These are phyloP conservation scores for Anorthoa munda DNA, from an alignment of 2,888 invertebrate genomes.

Conservation along the genomic window DNA sequence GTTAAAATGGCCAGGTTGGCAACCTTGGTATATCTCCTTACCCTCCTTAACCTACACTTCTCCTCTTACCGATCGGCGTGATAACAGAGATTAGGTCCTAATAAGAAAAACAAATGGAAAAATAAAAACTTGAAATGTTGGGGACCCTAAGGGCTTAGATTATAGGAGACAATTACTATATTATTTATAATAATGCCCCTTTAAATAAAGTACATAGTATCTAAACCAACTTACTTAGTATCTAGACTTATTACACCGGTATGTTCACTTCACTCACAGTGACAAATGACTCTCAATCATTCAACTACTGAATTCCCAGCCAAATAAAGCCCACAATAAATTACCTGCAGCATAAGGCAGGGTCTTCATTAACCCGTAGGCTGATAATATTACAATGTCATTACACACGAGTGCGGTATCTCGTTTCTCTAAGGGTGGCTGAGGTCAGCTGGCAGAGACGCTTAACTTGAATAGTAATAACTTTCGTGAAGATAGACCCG, in stretches of 20 bases:
- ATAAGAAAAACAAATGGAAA: no score
- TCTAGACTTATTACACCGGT: not conserved
- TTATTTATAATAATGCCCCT: no score
- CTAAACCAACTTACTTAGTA: not conserved
- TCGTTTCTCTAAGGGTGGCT: slow-evolving; percentile 36
- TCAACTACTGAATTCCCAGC: not conserved
- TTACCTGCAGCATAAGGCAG: not conserved
- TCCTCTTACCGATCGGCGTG: no score
- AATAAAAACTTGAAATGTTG: no score
- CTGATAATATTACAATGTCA: slow-evolving; percentile 19
- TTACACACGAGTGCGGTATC: slow-evolving; percentile 4
- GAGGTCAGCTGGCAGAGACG: slow-evolving; percentile 30
- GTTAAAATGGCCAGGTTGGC: no score
- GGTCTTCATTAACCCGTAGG: slow-evolving; percentile 6
- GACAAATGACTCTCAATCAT: not conserved
- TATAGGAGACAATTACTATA: no score
- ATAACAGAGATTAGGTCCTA: no score
- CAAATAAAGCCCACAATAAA: not conserved
- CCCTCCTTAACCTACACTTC: no score
- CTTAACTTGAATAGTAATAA: slow-evolving; percentile 16
- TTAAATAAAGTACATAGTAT: not conserved
- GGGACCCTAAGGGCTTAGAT: no score
- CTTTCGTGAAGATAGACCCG: slow-evolving; percentile 1
- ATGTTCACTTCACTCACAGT: not conserved
- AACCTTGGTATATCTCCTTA: no score